A percentile compares a stretch with the other conserved stretches of the same genome.
These are phyloP conservation scores for Seira ritae DNA, from an alignment of 2,888 invertebrate species.

Conservation along the genomic window DNA sequence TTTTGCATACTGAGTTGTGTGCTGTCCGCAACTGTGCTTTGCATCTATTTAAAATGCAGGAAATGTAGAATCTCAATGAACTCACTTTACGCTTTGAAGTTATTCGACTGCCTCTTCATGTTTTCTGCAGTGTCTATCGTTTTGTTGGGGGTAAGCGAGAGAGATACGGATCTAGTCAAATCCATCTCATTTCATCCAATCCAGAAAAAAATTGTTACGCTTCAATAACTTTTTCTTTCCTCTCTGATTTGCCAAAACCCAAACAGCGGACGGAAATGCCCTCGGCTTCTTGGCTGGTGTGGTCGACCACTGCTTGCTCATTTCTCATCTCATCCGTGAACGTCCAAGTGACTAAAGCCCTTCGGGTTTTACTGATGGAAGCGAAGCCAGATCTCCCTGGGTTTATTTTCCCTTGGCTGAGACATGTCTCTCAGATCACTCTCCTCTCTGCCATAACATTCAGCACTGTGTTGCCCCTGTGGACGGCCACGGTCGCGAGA, in stretches of 20 bases:
- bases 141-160: conserved; percentile 38
- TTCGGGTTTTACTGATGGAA: conserved; percentile 63
- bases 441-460: conserved; percentile 66
- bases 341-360: conserved; percentile 66
- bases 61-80: conserved; percentile 28
- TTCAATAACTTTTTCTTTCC: too few species aligned
- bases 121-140: conserved; percentile 47
- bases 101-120: conserved; percentile 44
- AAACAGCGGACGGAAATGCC: conserved; percentile 48
- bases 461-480: conserved; percentile 66
- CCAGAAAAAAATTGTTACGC: too few species aligned
- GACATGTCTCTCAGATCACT: conserved; percentile 67
- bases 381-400: conserved; percentile 48
- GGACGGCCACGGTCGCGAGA: conserved; percentile 66
- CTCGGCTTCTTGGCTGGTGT: conserved; percentile 43
- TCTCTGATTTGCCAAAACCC: background rate
- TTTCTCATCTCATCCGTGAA: conserved; percentile 63
- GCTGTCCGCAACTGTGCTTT: conserved; percentile 25
- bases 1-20: conserved; percentile 55
- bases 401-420: conserved; percentile 67
- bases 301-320: conserved; percentile 57
- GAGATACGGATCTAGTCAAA: too few species aligned
- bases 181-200: too few species aligned
- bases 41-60: conserved; percentile 35
- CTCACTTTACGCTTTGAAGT: conserved; percentile 41